Percentiles rank a stretch among this genome's conserved stretches.
Conservation (phyloP, 2,113 vertebrate species). For the Nycticryphes semicollaris region DNA sequence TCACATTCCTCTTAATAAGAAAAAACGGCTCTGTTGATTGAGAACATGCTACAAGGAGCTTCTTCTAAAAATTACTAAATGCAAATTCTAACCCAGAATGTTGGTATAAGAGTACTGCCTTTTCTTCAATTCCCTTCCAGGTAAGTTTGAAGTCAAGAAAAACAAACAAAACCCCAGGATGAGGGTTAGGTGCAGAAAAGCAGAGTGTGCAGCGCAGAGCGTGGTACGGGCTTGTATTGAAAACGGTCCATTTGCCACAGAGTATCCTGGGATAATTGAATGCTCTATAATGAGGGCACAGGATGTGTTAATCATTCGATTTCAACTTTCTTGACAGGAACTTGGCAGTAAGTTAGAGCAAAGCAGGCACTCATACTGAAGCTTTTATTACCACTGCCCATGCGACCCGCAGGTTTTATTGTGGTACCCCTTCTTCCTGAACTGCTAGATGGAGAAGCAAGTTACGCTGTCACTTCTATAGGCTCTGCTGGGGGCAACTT, state of each 20-base stretch:
- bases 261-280: neutral
- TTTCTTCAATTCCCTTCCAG: neutral
- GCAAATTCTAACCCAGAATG: neutral
- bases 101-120: neutral
- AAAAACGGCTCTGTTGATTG: neutral
- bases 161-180: neutral
- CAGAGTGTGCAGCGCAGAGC: neutral
- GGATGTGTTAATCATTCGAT: neutral
- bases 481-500: neutral
- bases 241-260: neutral
- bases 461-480: fast-evolving
- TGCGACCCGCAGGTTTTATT: neutral
- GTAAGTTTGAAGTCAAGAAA: neutral
- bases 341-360: neutral
- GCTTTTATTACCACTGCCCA: neutral
- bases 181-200: neutral
- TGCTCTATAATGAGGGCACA: neutral
- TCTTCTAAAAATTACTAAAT: neutral
- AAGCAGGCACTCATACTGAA: neutral
- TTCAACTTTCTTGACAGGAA: neutral
- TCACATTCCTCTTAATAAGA: neutral
- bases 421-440: neutral
- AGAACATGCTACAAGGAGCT: neutral
- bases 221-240: fast-evolving
- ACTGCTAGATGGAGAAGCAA: neutral